These are phyloP conservation scores for Sphyrna mokarran DNA, from an alignment of 2,113 vertebrate genomes.

Conservation along the genomic window DNA sequence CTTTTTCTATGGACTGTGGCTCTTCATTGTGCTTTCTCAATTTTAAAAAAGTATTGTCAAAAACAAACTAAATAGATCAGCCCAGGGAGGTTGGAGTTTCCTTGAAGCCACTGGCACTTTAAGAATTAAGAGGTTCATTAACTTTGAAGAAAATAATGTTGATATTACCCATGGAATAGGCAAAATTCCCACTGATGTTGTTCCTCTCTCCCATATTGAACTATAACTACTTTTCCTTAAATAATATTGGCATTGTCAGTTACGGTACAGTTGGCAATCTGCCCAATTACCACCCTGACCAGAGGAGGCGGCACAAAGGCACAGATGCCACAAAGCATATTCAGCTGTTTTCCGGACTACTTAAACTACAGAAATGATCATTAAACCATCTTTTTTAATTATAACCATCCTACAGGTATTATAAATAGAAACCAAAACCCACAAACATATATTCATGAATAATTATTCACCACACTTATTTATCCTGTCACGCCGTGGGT, in stretches of 20 bases:
- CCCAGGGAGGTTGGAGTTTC: not conserved
- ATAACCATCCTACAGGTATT: not conserved
- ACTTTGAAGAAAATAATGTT: not conserved
- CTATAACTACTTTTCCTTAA: not conserved
- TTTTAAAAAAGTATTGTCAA: not conserved
- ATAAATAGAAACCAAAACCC: not conserved
- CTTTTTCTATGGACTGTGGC: not conserved
- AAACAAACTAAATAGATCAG: not conserved
- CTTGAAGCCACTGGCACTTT: not conserved
- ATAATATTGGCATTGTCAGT: not conserved
- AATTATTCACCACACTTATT: not conserved
- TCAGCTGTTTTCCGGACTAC: not conserved
- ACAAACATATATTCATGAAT: not conserved
- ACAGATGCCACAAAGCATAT: not conserved
- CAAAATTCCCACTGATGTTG: not conserved
- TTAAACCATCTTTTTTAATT: not conserved
- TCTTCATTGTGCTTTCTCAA: not conserved
- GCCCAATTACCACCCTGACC: not conserved
- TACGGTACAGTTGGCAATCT: not conserved
- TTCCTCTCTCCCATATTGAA: not conserved
- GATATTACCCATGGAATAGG: not conserved
- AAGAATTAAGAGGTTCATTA: not conserved
- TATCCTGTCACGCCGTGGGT: not conserved
- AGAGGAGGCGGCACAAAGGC: not conserved
- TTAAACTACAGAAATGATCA: not conserved